Conservation (phyloP, 2,113 vertebrate species). For the Sardina pilchardus region DNA sequence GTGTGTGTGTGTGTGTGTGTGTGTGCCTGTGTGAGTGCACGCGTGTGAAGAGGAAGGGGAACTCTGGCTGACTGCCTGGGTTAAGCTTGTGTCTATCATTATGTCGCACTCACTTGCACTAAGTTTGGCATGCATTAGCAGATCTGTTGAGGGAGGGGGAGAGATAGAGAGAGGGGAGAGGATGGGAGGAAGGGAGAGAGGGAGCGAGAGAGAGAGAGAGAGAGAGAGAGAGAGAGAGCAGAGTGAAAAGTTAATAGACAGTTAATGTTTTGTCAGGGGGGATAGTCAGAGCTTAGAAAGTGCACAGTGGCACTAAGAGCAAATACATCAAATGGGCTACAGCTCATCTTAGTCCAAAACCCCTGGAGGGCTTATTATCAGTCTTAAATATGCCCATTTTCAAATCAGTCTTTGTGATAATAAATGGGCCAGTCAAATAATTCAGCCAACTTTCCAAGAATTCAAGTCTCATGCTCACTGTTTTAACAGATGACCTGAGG, state of each 20-base stretch:
- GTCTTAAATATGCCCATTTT: neutral
- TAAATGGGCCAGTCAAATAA: neutral
- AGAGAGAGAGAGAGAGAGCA: neutral
- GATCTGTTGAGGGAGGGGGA: neutral
- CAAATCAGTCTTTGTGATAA: neutral
- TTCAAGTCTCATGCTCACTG: neutral
- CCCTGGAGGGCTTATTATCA: neutral
- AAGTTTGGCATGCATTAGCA: conserved; percentile 20
- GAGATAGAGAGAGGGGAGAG: conserved; percentile 1
- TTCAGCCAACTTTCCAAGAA: neutral
- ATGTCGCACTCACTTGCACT: conserved; percentile 14
- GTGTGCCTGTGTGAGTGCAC: neutral
- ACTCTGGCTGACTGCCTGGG: conserved; percentile 18
- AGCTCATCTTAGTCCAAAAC: neutral
- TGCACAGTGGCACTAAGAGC: neutral
- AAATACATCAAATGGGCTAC: neutral
- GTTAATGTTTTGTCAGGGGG: conserved; percentile 32
- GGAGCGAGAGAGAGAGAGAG: no score
- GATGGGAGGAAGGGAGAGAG: neutral
- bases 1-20: neutral
- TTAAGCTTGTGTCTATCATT: neutral
- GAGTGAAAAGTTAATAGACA: conserved; percentile 41
- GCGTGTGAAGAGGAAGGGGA: neutral
- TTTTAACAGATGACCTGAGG: neutral
- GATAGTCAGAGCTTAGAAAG: neutral